phyloP scores from a whole-genome alignment of 2,113 vertebrate genomes.

The Xiphophorus maculatus region DNA sequence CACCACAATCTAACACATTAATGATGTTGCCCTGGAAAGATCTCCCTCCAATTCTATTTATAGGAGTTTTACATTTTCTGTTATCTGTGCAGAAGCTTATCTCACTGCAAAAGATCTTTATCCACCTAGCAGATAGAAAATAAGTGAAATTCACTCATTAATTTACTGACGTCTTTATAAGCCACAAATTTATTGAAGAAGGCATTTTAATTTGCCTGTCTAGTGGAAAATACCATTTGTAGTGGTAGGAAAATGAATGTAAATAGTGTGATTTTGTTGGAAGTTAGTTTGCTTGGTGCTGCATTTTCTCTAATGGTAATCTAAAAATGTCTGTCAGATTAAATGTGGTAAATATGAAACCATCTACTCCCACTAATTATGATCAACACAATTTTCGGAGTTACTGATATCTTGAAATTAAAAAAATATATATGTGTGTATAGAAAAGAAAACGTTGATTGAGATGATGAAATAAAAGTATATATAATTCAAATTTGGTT shows the following conservation, averaged over 20 bases:
- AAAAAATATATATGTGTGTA: background rate
- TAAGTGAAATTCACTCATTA: background rate
- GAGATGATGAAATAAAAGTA: background rate
- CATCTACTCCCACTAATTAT: background rate
- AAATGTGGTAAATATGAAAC: background rate
- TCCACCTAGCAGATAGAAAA: background rate
- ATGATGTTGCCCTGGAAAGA: slow-evolving; percentile 33
- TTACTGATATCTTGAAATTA: background rate
- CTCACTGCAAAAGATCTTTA: slow-evolving; percentile 2
- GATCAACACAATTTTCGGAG: background rate
- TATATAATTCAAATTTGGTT: background rate
- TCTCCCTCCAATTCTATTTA: slow-evolving; percentile 38
- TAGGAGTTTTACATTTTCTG: slow-evolving; percentile 16
- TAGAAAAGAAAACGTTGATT: background rate
- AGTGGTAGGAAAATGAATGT: background rate
- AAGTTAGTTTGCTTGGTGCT: background rate
- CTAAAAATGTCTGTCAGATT: background rate
- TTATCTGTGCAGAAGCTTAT: slow-evolving; percentile 26
- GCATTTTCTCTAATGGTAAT: background rate
- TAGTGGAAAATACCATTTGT: background rate
- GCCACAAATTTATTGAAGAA: background rate
- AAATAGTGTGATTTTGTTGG: background rate
- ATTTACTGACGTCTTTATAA: background rate
- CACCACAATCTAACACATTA: slow-evolving; percentile 35
- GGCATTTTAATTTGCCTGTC: background rate